Evolutionary conservation across 2,797 vertebrate species (phyloP).

Genomic region (Heliangelus exortis): DNA sequence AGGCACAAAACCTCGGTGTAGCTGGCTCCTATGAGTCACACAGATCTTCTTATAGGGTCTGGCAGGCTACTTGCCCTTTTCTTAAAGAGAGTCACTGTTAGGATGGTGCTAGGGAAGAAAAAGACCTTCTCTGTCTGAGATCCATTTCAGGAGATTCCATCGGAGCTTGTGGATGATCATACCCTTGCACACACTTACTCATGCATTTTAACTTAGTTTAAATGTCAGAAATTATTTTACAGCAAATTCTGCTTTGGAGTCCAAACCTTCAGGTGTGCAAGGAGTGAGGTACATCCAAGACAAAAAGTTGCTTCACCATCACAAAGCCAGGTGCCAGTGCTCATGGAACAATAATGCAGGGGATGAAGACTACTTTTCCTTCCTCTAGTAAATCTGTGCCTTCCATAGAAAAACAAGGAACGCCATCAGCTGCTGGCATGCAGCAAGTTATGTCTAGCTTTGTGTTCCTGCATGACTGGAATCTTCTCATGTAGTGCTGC

Average conservation of each 20-base stretch:
- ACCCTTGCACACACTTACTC: background rate
- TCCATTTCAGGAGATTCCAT: background rate
- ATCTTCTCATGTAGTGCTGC: background rate
- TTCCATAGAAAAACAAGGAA: background rate
- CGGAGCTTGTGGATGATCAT: background rate
- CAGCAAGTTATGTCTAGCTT: background rate
- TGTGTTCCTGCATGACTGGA: background rate
- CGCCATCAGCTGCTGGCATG: background rate
- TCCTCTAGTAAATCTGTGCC: background rate
- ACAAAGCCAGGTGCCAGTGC: background rate
- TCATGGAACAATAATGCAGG: background rate
- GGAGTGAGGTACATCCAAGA: background rate
- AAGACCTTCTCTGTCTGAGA: background rate
- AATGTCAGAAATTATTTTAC: background rate
- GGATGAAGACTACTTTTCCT: background rate
- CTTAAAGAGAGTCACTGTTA: background rate
- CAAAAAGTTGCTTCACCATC: background rate
- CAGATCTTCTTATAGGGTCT: background rate
- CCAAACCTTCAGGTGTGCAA: background rate
- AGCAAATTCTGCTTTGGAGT: background rate
- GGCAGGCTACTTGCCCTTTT: background rate
- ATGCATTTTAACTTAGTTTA: background rate
- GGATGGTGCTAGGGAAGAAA: background rate
- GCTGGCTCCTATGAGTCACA: background rate
- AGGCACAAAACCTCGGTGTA: background rate